phyloP scores from a whole-genome alignment of 2,113 vertebrate genomes.

The Prochilodus magdalenae region DNA sequence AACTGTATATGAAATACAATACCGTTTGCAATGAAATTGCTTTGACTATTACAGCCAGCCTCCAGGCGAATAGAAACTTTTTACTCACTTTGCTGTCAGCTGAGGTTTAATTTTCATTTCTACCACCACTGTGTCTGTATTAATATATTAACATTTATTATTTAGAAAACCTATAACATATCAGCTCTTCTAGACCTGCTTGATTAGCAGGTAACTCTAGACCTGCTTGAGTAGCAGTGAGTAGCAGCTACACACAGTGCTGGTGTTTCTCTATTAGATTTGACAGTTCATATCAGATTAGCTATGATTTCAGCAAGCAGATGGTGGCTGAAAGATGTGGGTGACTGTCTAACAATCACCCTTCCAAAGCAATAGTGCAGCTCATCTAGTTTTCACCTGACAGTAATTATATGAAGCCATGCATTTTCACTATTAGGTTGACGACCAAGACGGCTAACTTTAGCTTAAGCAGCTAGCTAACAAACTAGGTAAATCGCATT shows the following conservation, averaged over 20 bases:
- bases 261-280: neutral
- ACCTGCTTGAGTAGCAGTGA: neutral
- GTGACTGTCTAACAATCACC: neutral
- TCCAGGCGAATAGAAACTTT: no score
- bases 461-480: neutral
- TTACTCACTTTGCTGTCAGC: no score
- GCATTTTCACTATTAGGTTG: neutral
- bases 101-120: no score
- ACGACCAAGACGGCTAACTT: neutral
- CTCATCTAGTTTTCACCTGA: neutral
- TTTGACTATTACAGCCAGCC: no score
- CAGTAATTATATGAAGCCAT: neutral
- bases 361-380: neutral
- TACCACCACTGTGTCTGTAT: no score
- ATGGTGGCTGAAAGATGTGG: neutral
- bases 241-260: neutral
- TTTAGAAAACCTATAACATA: no score
- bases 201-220: no score
- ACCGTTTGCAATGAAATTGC: no score
- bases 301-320: neutral
- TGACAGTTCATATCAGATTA: neutral
- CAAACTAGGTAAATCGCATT: neutral
- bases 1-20: no score
- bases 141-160: no score
- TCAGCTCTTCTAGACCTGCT: neutral